A percentile compares a stretch with the other conserved stretches of the same genome.
Evolutionary conservation across 1,140 invertebrate species (phyloP).

Genomic region (Potamilus streckersoni): DNA sequence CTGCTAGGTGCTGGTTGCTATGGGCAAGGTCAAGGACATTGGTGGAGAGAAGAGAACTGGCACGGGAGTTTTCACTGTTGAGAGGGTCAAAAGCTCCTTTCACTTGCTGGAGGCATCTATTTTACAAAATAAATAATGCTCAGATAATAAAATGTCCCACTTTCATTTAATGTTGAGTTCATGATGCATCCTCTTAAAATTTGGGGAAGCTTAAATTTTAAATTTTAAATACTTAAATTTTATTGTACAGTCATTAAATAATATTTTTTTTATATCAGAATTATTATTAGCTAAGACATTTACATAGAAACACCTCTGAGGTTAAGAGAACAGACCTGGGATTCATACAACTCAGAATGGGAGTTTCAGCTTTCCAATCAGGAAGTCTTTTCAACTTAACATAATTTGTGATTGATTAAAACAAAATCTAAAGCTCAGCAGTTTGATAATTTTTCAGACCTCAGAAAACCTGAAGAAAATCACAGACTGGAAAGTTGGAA

Average conservation of each 20-base stretch:
- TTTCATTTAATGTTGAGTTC: neutral
- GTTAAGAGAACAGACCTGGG: no score
- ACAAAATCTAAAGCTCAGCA: no score
- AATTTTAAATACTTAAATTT: neutral
- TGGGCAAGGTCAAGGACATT: constrained; percentile 70
- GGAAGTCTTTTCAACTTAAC: no score
- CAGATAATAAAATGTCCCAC: neutral
- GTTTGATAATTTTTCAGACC: no score
- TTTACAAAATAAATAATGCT: constrained; percentile 5
- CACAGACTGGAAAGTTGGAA: no score
- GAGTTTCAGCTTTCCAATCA: no score
- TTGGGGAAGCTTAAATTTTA: neutral
- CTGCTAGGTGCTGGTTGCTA: constrained; percentile 68
- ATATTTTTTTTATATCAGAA: neutral
- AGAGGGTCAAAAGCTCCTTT: constrained; percentile 65
- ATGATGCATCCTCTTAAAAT: neutral
- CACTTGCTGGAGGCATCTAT: constrained; percentile 61
- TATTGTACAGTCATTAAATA: neutral
- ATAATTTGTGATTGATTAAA: no score
- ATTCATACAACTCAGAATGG: no score
- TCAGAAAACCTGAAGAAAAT: no score
- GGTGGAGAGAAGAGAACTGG: constrained; percentile 34
- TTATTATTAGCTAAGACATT: neutral
- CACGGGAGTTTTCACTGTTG: constrained; percentile 41
- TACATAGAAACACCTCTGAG: no score